Base-by-base conservation (phyloP, 35 echinoderm and acorn worm species). In the Apostichopus parvimensis region DNA sequence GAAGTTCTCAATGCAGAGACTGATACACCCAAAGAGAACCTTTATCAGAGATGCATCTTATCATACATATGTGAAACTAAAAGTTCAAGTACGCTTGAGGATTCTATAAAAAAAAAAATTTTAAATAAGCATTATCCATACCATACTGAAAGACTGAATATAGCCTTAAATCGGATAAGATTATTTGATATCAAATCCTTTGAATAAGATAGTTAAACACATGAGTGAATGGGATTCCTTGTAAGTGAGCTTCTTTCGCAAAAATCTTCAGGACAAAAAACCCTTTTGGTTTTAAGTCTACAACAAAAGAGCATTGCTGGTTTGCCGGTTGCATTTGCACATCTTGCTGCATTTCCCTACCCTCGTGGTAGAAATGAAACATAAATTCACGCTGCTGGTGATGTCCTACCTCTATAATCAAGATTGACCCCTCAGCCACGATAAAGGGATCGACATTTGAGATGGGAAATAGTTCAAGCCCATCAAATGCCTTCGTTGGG, bases 361-460 rank as follows among this genome's bases (percentile, higher is more conserved):
- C 70, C 53, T 15, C 7, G 55, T n/a, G n/a, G 56, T 91, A 91
- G 17, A 91, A 60, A 14, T 26, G 71, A 9, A 24, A 78, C 54
- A n/a, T 58, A 60, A 78, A 52, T 60, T 78, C 71, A 58, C 71
- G 15, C 11, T 9, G 34, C n/a, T 79, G 54, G 73, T 7, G 1
- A 21, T 91, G 59, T 14, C 90, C 91, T 4, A 97, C 68, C 45
- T 90, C 89, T 25, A 97, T 93, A 61, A 92, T 83, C 11, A 91
- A 13, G 60, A 73, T 88, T n/a, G 18, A 58, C 18, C 88, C 91
- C 5, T 70, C 70, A 8, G 93, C 94, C 5, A 82, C 76, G 57
- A 98, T 88, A 54, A 90, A 92, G 0, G 96, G 90, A 80, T 98
- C 96, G 1, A 92, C 77, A 71, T 98, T 82, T n/a, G 92, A 94